These are phyloP conservation scores for Meteorus cinctellus DNA, from an alignment of 2,888 invertebrate genomes.

Conservation along the genomic window DNA sequence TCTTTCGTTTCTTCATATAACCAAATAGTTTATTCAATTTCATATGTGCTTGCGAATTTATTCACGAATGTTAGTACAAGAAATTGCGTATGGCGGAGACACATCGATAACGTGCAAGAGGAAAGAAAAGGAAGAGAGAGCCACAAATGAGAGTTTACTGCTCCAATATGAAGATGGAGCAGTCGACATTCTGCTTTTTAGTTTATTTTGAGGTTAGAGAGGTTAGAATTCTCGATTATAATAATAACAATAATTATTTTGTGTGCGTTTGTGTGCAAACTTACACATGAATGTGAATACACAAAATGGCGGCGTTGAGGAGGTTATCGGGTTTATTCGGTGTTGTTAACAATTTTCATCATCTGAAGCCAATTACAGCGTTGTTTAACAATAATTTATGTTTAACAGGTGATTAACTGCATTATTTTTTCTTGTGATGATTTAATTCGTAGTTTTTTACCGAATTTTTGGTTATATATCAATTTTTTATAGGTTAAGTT, in stretches of 20 bases:
- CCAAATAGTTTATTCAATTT: neutral
- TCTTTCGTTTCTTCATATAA: neutral
- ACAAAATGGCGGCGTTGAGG: conserved; percentile 11
- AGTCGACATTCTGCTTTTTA: neutral
- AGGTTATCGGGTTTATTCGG: conserved; percentile 6
- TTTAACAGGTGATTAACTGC: neutral
- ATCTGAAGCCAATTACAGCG: neutral
- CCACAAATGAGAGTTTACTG: neutral
- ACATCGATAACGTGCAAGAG: neutral
- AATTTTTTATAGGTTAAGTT: neutral
- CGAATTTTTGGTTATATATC: too few species aligned
- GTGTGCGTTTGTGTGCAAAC: too few species aligned
- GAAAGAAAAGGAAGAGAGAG: neutral
- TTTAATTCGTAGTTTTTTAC: neutral
- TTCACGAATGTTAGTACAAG: neutral
- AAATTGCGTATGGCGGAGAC: neutral
- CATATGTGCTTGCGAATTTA: neutral
- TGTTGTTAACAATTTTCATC: conserved; percentile 13
- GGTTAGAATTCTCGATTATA: too few species aligned
- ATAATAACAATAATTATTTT: too few species aligned
- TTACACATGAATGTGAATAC: neutral
- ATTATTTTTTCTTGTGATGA: neutral
- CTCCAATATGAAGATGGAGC: neutral
- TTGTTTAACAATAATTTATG: neutral
- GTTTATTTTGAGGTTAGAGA: too few species aligned